Evolutionary conservation across 2,113 vertebrate genomes (phyloP).

Genomic region (Spea multiplicata): DNA sequence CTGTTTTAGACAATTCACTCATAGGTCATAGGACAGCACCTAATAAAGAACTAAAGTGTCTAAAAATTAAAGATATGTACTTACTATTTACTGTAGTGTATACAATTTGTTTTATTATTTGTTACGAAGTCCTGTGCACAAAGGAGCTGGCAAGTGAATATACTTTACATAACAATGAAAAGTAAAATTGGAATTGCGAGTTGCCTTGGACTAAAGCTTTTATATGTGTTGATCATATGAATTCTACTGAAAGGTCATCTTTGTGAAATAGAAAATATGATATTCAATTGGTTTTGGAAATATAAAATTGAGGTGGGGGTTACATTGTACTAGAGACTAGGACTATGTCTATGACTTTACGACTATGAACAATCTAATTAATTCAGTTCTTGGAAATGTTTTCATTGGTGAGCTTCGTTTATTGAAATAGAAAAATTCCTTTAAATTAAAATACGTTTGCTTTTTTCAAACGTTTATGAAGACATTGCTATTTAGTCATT

Average conservation of each 20-base stretch:
- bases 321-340: no score
- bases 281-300: background rate
- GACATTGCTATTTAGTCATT: no score
- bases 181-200: background rate
- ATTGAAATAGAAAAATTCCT: no score
- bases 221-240: background rate
- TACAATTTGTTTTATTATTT: background rate
- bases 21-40: no score
- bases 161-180: background rate
- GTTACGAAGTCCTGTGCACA: background rate
- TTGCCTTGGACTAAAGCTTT: background rate
- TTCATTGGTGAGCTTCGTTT: no score
- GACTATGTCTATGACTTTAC: no score
- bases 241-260: background rate
- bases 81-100: background rate
- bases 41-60: background rate
- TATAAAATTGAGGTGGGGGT: background rate
- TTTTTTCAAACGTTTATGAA: no score
- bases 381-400: no score
- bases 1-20: no score
- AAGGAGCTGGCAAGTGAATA: background rate
- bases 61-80: background rate
- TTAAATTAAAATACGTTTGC: no score
- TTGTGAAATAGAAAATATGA: background rate
- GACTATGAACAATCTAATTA: no score